These are phyloP conservation scores for Alentia gelatinosa DNA, from an alignment of 2,888 invertebrate species.

Conservation along the genomic window DNA sequence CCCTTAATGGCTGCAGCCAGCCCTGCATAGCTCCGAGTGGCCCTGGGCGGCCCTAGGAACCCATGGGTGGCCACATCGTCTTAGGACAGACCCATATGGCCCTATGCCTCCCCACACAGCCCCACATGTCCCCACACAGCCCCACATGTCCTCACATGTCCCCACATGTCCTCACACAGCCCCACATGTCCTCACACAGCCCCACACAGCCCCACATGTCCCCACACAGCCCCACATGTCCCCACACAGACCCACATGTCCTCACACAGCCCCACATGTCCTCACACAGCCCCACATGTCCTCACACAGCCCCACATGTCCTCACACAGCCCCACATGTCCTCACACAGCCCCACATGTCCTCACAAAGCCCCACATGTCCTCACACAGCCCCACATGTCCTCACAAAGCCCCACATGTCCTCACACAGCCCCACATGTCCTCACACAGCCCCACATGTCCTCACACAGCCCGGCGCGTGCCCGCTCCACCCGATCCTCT, in stretches of 20 bases:
- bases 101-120: too few species aligned
- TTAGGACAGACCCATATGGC: too few species aligned
- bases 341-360: background rate
- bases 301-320: background rate
- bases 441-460: background rate
- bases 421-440: background rate
- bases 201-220: background rate
- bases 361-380: background rate
- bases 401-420: background rate
- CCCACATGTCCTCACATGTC: background rate
- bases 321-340: background rate
- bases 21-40: too few species aligned
- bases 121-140: background rate
- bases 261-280: background rate
- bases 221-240: background rate
- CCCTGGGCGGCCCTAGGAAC: too few species aligned
- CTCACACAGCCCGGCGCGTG: background rate
- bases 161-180: background rate
- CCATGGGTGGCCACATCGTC: too few species aligned
- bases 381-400: too few species aligned
- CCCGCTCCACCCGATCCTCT: background rate
- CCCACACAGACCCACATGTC: background rate
- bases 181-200: background rate
- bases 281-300: background rate
- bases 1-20: too few species aligned